Percentiles rank a stretch among this genome's conserved stretches.
Conservation (phyloP, 2,113 vertebrate genomes). For the Sander lucioperca region DNA sequence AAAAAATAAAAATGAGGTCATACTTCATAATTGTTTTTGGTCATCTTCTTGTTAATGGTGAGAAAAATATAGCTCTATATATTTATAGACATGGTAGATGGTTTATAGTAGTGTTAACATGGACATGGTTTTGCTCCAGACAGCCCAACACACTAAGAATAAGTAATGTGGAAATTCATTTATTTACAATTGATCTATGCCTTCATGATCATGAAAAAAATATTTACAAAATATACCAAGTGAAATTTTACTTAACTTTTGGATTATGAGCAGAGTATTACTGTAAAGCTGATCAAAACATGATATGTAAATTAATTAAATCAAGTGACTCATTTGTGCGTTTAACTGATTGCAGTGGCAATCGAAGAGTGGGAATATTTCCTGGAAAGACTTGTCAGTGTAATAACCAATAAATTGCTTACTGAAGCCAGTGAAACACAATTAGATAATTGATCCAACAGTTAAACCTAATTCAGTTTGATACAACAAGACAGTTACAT, state of each 20-base stretch:
- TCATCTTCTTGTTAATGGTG: neutral
- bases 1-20: slow-evolving; percentile 3
- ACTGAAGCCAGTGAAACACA: slow-evolving; percentile 29
- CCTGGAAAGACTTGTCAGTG: slow-evolving; percentile 46
- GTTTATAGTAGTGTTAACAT: neutral
- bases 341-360: slow-evolving; percentile 47
- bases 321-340: slow-evolving; percentile 29
- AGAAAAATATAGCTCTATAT: neutral
- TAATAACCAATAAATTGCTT: slow-evolving; percentile 42
- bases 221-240: slow-evolving; percentile 65
- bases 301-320: slow-evolving; percentile 30
- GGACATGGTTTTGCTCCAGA: neutral
- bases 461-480: slow-evolving; percentile 33
- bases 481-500: slow-evolving; percentile 12
- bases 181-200: slow-evolving; percentile 70
- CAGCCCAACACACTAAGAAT: neutral
- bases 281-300: slow-evolving; percentile 42
- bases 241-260: slow-evolving; percentile 33
- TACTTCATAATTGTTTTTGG: neutral
- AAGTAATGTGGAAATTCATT: slow-evolving; percentile 37
- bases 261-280: slow-evolving; percentile 22
- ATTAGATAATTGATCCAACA: slow-evolving; percentile 40
- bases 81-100: neutral
- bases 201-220: slow-evolving; percentile 37
- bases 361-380: slow-evolving; percentile 17